Percentiles rank a stretch among this genome's conserved stretches.
These are phyloP conservation scores for Chauna torquata DNA, from an alignment of 2,113 vertebrate species.

Conservation along the genomic window DNA sequence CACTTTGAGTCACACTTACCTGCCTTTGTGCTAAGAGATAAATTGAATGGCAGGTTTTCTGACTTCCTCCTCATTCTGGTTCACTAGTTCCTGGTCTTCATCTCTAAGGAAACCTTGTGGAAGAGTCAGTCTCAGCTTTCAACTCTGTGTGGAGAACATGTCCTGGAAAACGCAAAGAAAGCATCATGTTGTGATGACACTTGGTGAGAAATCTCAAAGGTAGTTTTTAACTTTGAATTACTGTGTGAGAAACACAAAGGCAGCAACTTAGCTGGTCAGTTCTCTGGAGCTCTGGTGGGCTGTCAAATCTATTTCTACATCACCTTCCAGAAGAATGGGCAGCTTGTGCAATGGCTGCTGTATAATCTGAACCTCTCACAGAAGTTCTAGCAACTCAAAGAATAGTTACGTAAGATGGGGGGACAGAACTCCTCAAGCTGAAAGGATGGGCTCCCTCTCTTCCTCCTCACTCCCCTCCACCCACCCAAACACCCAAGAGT, in stretches of 20 bases:
- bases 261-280: background rate
- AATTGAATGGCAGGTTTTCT: background rate
- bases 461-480: background rate
- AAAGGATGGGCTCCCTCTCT: background rate
- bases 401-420: background rate
- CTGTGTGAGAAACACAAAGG: background rate
- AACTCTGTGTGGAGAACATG: background rate
- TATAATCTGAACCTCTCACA: background rate
- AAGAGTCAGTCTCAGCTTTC: background rate
- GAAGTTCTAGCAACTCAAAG: background rate
- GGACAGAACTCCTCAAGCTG: background rate
- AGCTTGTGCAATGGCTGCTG: background rate
- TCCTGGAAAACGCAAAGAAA: background rate
- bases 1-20: background rate
- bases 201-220: background rate
- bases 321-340: background rate
- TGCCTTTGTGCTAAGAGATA: background rate
- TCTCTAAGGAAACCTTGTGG: background rate
- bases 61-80: background rate
- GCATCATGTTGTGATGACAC: background rate
- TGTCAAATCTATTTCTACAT: background rate
- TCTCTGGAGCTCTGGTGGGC: background rate
- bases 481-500: background rate
- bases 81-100: background rate
- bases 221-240: background rate